A percentile compares a stretch with the other conserved stretches of the same genome.
These are phyloP conservation scores for cattle (Bos taurus) DNA, from an alignment of 2,113 vertebrate species.

Conservation along the genomic window ARS-UCD2.0 NC_037339.1:20047001-20047500, in stretches of 20 bases:
- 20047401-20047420: background rate
- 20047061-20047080: background rate
- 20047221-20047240: background rate
- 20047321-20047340: background rate
- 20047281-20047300: background rate
- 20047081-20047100: background rate
- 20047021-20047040: background rate
- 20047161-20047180: background rate
- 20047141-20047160: background rate
- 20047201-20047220: background rate
- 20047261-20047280: background rate
- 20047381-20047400: background rate
- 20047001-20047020: background rate
- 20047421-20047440: background rate
- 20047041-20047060: background rate
- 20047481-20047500: background rate
- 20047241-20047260: background rate
- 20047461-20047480: background rate
- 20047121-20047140: background rate
- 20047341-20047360: background rate
- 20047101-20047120: background rate
- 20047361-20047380: background rate
- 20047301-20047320: background rate
- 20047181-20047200: background rate
- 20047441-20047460: background rate